Base-by-base conservation (phyloP, 2,888 invertebrate species). In the Cheilosia scutellata region DNA sequence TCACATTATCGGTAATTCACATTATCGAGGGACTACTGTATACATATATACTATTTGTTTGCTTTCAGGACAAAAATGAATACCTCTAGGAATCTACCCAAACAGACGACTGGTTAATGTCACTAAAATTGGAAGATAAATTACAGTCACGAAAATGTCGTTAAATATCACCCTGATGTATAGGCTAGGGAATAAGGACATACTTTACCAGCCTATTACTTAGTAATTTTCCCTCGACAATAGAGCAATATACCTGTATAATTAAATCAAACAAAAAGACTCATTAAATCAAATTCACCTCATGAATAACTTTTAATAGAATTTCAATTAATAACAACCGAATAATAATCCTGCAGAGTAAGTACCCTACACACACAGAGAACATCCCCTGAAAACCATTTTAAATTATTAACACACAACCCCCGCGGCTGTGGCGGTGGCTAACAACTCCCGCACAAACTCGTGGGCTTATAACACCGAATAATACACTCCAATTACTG, bases 381-480 rank as follows among this genome's bases (percentile, higher is more conserved):
- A n/a, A 49, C 9, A 40, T 16, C 44, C 65, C 53, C 4, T 33
- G 42, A 55, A 25, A 58, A 57, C 68, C 71, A 77, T 86, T 82
- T 86, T 77, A 86, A 86, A 86, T 86, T 82, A 86, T 86, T 82
- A 76, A 83, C 77, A 78, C 71, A 60, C 65, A 77, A 76, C 65
- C 65, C 62, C 42, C 53, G 7, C 58, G 9, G 20, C 13, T 11
- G 13, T 6, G 58, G 37, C 9, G 40, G 51, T 5, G 25, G 3
- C 37, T 16, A 71, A 7, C 37, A 55, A 74, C 82, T 55, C 62
- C 60, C 25, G 31, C 20, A 57, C 74, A 58, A 53, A 60, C 51
- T 55, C 31, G 71, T 77, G 68, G 68, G 66, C 71, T 76, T 37
- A 37, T 11, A 86, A 86, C 80, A 86, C 76, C 86, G 72, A 82